These are phyloP conservation scores for Agrochola macilenta DNA, from an alignment of 2,888 invertebrate genomes.

Conservation along the genomic window DNA sequence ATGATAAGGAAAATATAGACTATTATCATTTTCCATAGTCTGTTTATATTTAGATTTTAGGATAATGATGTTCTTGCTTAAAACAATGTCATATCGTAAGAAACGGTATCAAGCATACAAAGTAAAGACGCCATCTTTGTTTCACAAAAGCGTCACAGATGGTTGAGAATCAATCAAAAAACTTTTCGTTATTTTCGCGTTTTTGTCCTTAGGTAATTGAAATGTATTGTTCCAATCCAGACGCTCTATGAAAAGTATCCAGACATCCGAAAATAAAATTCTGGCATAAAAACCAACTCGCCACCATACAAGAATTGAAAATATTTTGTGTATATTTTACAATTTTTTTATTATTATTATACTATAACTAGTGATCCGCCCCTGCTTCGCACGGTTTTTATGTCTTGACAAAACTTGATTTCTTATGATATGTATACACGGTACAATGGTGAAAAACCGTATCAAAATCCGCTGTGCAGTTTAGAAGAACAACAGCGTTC, in stretches of 20 bases:
- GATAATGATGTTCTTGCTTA: background rate
- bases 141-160: background rate
- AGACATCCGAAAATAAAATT: background rate
- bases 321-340: background rate
- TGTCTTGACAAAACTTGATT: background rate
- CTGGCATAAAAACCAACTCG: background rate
- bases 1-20: background rate
- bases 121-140: background rate
- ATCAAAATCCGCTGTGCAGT: background rate
- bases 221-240: background rate
- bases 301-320: background rate
- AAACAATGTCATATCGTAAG: too few relatives aligned
- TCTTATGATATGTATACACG: background rate
- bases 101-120: background rate
- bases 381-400: background rate
- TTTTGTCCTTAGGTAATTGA: background rate
- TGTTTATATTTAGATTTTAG: background rate
- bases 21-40: background rate
- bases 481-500: background rate
- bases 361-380: background rate
- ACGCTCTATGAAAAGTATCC: background rate
- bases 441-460: background rate
- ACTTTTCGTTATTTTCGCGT: background rate
- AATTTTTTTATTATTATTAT: background rate
- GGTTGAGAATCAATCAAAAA: conserved; percentile 15